Conservation (phyloP, 1,140 invertebrate species). For the Agraylea sexmaculata region DNA sequence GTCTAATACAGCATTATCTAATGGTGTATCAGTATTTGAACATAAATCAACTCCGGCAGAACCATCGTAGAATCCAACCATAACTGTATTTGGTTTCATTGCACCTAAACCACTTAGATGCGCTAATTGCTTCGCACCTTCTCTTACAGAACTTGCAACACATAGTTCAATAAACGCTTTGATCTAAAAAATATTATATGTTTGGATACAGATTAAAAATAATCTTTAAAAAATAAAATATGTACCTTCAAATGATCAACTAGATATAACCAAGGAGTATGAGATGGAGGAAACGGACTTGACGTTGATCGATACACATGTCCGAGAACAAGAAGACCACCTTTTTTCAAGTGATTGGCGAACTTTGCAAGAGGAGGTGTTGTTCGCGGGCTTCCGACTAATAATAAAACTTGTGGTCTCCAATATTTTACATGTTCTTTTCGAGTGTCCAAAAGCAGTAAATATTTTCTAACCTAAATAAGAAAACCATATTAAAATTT, state of each 20-base stretch:
- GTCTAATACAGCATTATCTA: constrained; percentile 15
- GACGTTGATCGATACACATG: constrained; percentile 57
- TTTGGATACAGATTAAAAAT: constrained; percentile 7
- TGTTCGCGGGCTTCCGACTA: constrained; percentile 86
- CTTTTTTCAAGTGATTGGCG: constrained; percentile 97
- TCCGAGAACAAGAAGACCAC: constrained; percentile 89
- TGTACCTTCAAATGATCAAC: constrained; percentile 71
- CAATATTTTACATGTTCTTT: constrained; percentile 99
- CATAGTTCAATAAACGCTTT: constrained; percentile 98
- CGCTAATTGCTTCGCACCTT: constrained; percentile 87
- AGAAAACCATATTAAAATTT: constrained; percentile 14
- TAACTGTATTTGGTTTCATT: constrained; percentile 97
- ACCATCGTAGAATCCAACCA: constrained; percentile 80
- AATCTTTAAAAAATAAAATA: constrained; percentile 6
- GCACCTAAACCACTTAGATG: constrained; percentile 90
- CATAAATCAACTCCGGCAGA: constrained; percentile 54
- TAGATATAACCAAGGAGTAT: constrained; percentile 76
- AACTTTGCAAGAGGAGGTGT: constrained; percentile 88
- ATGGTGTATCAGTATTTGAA: constrained; percentile 20
- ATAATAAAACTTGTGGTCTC: constrained; percentile 91
- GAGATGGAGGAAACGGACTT: constrained; percentile 67
- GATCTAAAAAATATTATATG: constrained; percentile 39
- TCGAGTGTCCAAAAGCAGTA: constrained; percentile 86
- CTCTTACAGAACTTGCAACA: constrained; percentile 67
- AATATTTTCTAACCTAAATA: constrained; percentile 91